Conservation (phyloP, 2,113 vertebrate genomes). For the Chloropsis hardwickii region DNA sequence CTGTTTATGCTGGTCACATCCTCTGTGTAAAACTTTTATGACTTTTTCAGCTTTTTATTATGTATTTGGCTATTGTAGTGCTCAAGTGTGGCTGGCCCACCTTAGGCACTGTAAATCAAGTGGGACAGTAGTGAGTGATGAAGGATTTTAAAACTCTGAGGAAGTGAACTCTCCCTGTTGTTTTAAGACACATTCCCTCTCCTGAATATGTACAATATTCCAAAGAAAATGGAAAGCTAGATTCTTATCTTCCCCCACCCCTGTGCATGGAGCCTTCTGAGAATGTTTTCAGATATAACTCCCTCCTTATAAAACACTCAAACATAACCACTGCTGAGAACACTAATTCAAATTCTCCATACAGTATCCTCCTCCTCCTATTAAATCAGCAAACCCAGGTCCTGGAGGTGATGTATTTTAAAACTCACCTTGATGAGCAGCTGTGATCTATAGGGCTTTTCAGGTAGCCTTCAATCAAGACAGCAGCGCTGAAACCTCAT, state of each 20-base stretch:
- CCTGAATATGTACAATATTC: background rate
- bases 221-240: background rate
- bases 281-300: background rate
- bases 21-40: constrained; percentile 29
- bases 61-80: background rate
- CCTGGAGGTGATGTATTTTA: background rate
- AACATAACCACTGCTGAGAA: background rate
- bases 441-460: background rate
- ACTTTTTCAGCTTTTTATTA: constrained; percentile 30
- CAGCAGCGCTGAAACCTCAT: background rate
- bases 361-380: background rate
- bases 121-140: constrained; percentile 31
- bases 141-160: constrained; percentile 34
- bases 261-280: background rate
- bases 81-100: background rate
- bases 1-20: constrained; percentile 32
- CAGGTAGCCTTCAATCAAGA: background rate
- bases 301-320: background rate
- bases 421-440: background rate
- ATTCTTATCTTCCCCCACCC: background rate
- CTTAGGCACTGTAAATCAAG: background rate
- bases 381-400: background rate
- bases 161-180: background rate
- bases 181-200: background rate
- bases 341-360: background rate